Conservation (phyloP, 1,140 invertebrate genomes). For the Monomorium pharaonis region DNA sequence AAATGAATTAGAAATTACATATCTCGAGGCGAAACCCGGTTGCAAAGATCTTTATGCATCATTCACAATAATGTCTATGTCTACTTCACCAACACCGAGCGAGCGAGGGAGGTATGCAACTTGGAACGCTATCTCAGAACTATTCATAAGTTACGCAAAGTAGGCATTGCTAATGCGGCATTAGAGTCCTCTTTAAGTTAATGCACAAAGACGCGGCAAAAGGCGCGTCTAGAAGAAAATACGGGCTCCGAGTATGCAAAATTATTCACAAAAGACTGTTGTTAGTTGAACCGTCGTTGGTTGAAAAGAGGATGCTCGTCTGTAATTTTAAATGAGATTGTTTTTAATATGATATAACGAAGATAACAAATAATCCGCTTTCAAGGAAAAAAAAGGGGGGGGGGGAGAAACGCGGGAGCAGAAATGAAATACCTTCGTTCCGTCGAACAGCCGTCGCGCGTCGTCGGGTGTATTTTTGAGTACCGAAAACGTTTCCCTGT, state of each 20-base stretch:
- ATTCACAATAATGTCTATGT: slow-evolving; percentile 17
- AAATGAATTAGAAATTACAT: slow-evolving; percentile 46
- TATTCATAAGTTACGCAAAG: slow-evolving; percentile 46
- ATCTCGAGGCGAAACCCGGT: neutral
- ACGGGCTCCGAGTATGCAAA: slow-evolving; percentile 11
- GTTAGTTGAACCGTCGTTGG: neutral
- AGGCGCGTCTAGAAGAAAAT: slow-evolving; percentile 32
- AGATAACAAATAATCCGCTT: neutral
- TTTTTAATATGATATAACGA: neutral
- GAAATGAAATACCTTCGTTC: neutral
- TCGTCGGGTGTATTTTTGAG: slow-evolving; percentile 22
- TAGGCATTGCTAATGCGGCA: slow-evolving; percentile 53
- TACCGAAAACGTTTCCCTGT: slow-evolving; percentile 9
- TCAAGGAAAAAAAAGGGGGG: neutral
- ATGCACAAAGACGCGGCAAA: slow-evolving; percentile 24
- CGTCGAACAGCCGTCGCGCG: slow-evolving; percentile 1
- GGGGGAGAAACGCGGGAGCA: neutral
- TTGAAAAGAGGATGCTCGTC: neutral
- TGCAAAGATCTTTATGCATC: slow-evolving; percentile 6
- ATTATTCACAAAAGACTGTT: slow-evolving; percentile 6
- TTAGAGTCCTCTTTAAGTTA: slow-evolving; percentile 51
- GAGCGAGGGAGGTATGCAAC: slow-evolving; percentile 17
- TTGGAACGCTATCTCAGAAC: slow-evolving; percentile 27
- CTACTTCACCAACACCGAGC: slow-evolving; percentile 32
- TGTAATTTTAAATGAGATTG: neutral